phyloP scores from a whole-genome alignment of 2,888 invertebrate species.

The Pheosia tremula region DNA sequence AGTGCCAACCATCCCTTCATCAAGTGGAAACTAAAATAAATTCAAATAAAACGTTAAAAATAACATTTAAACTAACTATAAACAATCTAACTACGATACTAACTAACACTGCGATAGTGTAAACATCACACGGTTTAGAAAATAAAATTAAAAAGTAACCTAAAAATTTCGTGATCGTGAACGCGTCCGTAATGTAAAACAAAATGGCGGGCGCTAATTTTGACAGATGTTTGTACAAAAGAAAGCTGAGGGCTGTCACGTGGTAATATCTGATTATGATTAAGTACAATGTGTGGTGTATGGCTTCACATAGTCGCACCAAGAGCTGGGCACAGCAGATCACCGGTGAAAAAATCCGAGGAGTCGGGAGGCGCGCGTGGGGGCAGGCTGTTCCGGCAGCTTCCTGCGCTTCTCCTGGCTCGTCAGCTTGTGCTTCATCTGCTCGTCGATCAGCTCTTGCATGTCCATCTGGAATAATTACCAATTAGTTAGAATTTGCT shows the following conservation, averaged over 20 bases:
- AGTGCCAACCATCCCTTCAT: constrained; percentile 36
- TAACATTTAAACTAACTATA: constrained; percentile 61
- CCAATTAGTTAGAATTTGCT: not conserved
- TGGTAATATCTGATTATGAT: constrained; percentile 57
- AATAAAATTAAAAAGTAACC: constrained; percentile 61
- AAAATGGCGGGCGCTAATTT: constrained; percentile 61
- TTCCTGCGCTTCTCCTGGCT: constrained; percentile 84
- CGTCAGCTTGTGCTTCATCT: constrained; percentile 93
- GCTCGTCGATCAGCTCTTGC: constrained; percentile 96
- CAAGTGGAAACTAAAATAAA: constrained; percentile 20
- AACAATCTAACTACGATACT: constrained; percentile 68
- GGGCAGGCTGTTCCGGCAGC: constrained; percentile 63
- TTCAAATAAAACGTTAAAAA: constrained; percentile 57
- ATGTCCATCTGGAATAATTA: constrained; percentile 91
- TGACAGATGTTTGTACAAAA: constrained; percentile 54
- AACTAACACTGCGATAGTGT: constrained; percentile 73
- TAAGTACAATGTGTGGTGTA: constrained; percentile 56
- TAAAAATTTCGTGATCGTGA: constrained; percentile 49
- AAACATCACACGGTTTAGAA: constrained; percentile 70
- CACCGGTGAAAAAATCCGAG: constrained; percentile 83
- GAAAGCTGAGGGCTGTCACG: constrained; percentile 44
- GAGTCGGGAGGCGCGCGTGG: constrained; percentile 67
- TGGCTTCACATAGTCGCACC: constrained; percentile 11
- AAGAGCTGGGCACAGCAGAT: constrained; percentile 57
- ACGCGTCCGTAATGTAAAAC: constrained; percentile 45